phyloP scores from a whole-genome alignment of 2,797 vertebrate genomes.

The Sebastes glaucus region DNA sequence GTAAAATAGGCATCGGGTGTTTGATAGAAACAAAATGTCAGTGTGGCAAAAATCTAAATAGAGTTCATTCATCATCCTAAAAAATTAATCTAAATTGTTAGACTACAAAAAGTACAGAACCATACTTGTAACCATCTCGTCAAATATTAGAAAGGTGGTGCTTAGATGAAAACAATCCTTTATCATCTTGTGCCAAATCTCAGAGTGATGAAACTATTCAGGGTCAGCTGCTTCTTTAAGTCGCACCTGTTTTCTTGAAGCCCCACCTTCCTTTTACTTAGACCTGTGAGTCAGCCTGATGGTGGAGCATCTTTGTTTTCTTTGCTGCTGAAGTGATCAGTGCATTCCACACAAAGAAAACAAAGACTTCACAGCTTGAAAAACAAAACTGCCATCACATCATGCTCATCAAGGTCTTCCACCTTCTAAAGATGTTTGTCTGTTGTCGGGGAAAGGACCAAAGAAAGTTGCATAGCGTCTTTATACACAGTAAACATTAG shows the following conservation, averaged over 20 bases:
- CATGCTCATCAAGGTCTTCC: neutral
- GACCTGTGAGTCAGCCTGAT: conserved; percentile 25
- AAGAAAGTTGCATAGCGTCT: conserved; percentile 2
- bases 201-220: conserved; percentile 18
- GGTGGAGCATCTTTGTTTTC: conserved; percentile 44
- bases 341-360: conserved; percentile 47
- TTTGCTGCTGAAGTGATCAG: conserved; percentile 27
- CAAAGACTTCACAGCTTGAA: conserved; percentile 41
- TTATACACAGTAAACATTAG: conserved; percentile 53
- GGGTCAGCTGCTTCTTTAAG: neutral
- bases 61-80: conserved; percentile 17
- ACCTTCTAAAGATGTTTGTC: conserved; percentile 7
- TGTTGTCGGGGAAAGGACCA: neutral
- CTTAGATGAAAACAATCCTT: conserved; percentile 1
- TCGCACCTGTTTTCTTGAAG: neutral
- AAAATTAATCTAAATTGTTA: conserved; percentile 11
- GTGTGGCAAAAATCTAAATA: neutral
- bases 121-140: conserved; percentile 8
- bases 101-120: conserved; percentile 18
- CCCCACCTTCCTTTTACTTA: conserved; percentile 12
- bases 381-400: conserved; percentile 43
- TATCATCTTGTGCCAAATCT: conserved; percentile 10
- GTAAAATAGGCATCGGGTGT: neutral
- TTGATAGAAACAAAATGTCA: neutral
- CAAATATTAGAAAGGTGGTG: conserved; percentile 21